These are phyloP conservation scores for Hyppa rectilinea DNA, from an alignment of 2,888 invertebrate species.

Conservation along the genomic window DNA sequence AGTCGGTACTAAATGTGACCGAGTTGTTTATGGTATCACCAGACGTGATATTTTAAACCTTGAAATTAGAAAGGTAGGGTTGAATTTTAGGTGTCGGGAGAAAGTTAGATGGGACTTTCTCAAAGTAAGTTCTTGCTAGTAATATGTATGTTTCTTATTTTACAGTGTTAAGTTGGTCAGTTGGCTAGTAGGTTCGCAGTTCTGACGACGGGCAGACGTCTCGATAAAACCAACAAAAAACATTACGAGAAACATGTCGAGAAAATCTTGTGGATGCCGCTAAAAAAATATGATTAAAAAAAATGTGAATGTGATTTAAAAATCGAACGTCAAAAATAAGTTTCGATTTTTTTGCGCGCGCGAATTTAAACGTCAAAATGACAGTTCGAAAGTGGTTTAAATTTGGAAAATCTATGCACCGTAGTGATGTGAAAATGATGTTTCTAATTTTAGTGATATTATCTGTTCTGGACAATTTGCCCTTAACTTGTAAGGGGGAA, in stretches of 20 bases:
- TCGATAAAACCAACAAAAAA: constrained; percentile 60
- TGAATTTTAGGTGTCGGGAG: constrained; percentile 56
- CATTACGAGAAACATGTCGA: constrained; percentile 80
- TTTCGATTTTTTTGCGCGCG: constrained; percentile 75
- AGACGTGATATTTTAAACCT: constrained; percentile 42
- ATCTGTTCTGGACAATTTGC: constrained; percentile 81
- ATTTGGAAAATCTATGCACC: constrained; percentile 75
- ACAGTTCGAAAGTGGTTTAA: constrained; percentile 85
- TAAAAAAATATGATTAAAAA: constrained; percentile 70
- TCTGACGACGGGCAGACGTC: constrained; percentile 79
- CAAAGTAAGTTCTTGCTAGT: constrained; percentile 71
- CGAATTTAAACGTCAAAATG: constrained; percentile 83
- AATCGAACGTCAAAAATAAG: constrained; percentile 60
- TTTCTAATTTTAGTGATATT: constrained; percentile 82
- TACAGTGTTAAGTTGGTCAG: constrained; percentile 89
- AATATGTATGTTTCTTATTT: constrained; percentile 90
- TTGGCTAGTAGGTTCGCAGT: constrained; percentile 88
- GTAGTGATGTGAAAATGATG: constrained; percentile 85
- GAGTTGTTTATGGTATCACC: constrained; percentile 71
- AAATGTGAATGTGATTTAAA: constrained; percentile 76
- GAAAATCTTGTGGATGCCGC: constrained; percentile 77
- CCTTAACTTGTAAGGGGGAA: constrained; percentile 77
- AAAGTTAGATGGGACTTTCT: constrained; percentile 76
- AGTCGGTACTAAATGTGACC: constrained; percentile 77
- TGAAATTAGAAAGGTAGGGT: constrained; percentile 49